Percentiles rank a stretch among this genome's conserved stretches.
Conservation (phyloP, 2,888 invertebrate species). For the Diplazon laetatorius region DNA sequence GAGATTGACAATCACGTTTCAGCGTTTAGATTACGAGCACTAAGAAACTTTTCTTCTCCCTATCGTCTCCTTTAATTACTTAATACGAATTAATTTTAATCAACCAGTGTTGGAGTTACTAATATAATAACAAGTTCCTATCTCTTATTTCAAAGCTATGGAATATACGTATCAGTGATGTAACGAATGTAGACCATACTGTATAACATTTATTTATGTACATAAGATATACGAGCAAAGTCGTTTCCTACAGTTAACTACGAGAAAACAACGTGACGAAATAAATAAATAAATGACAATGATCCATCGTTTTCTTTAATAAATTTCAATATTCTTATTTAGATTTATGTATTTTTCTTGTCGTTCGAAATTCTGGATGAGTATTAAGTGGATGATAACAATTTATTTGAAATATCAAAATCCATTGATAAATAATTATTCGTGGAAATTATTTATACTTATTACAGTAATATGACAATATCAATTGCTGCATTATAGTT, state of each 20-base stretch:
- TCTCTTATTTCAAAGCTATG: constrained; percentile 4
- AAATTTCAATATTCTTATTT: too few relatives aligned
- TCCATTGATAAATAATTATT: too few relatives aligned
- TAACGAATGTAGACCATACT: neutral
- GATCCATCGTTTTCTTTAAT: constrained; percentile 3
- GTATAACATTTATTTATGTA: constrained; percentile 20
- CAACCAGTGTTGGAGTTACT: neutral
- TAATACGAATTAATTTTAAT: neutral
- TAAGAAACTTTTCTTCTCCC: neutral
- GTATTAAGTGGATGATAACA: too few relatives aligned
- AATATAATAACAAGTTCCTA: neutral
- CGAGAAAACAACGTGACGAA: neutral
- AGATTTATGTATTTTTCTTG: too few relatives aligned
- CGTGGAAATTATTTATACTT: too few relatives aligned
- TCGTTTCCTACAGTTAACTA: constrained; percentile 23
- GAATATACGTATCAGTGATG: neutral
- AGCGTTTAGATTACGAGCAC: neutral
- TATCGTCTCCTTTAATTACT: neutral
- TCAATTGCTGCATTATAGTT: too few relatives aligned
- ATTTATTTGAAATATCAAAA: too few relatives aligned
- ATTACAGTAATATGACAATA: too few relatives aligned
- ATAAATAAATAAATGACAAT: neutral
- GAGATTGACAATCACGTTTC: neutral
- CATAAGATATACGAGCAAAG: constrained; percentile 19
- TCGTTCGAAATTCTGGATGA: too few relatives aligned